Percentiles rank a stretch among this genome's conserved stretches.
Conservation (phyloP, 2,113 vertebrate genomes). For the Xiphorhynchus elegans region DNA sequence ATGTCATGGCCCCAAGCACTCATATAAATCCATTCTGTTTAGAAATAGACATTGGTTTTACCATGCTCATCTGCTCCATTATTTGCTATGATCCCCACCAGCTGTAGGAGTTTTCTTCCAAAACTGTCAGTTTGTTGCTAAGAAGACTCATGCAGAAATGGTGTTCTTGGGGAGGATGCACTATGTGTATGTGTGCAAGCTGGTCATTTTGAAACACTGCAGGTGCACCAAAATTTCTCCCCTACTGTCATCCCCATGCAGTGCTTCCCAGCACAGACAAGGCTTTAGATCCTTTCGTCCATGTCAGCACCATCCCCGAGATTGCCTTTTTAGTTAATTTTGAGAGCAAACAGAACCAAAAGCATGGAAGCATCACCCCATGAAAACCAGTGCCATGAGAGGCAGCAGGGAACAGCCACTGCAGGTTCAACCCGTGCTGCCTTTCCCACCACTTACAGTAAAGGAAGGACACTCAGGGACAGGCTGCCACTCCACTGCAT, state of each 20-base stretch:
- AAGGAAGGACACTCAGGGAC: not conserved
- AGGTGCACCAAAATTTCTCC: not conserved
- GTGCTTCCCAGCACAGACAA: not conserved
- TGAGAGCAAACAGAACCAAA: not conserved
- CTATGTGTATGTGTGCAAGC: not conserved
- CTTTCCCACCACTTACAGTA: not conserved
- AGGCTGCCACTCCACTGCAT: not conserved
- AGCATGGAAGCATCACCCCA: not conserved
- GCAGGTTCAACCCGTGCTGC: fast-evolving
- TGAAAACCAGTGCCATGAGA: not conserved
- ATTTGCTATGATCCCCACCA: not conserved
- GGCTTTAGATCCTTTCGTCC: not conserved
- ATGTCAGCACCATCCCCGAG: not conserved
- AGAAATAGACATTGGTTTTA: not conserved
- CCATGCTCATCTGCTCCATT: not conserved
- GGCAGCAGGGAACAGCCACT: not conserved
- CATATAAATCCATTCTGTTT: not conserved
- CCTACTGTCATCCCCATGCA: not conserved
- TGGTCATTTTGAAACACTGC: not conserved
- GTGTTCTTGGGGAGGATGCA: not conserved
- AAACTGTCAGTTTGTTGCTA: not conserved
- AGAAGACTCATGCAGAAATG: not conserved
- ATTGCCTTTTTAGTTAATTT: not conserved
- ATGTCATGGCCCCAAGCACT: not conserved
- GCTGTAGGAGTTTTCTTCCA: not conserved